Base-by-base conservation (phyloP, 23 tunicate genomes). In the Botrylloides violaceus region DNA sequence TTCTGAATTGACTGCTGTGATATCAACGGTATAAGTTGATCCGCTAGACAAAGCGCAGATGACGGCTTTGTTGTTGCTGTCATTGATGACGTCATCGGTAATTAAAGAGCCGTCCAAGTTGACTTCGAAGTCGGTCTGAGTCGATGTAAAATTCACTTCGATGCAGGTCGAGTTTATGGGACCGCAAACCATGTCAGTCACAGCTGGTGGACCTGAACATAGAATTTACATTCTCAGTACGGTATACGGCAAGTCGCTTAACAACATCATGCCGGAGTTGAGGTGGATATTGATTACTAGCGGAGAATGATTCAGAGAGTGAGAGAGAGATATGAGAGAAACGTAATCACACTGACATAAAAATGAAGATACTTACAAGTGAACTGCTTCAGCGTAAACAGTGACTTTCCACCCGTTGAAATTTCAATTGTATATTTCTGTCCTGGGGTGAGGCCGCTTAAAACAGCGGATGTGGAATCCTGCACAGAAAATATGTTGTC, bases 341-440 rank as follows among this genome's bases (percentile, higher is more conserved):
- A n/a, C n/a, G n/a, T n/a, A n/a, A n/a, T n/a, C n/a, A n/a, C n/a
- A n/a, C n/a, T n/a, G n/a, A n/a, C n/a, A n/a, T n/a, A n/a, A n/a
- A n/a, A n/a, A n/a, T n/a, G n/a, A n/a, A 18, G 4, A 58, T 4
- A 63, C 70, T 63, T 63, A 63, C 70, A 63, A 4, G 70, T 63
- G 4, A 12, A 31, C 3, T 63, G 70, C 32, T 33, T 33, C 33
- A 63, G 35, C 19, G 32, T 33, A 63, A 63, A 63, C 18, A 63
- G 70, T 4, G 20, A 29, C 33, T 63, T 63, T 3, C 33, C 70
- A 27, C 35, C 70, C 26, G 33, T 34, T 6, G 34, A 12, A 3
- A 63, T 34, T 63, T 9, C n/a, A 31, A 63, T 19, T 3, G 3
- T 29, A 9, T 63, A 63, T 63, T 12, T 34, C 3, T 4, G 19